Percentiles rank a stretch among this genome's conserved stretches.
These are phyloP conservation scores for Drosophila simulans DNA, from an alignment of 1,140 invertebrate species.

Conservation along the genomic window DNA sequence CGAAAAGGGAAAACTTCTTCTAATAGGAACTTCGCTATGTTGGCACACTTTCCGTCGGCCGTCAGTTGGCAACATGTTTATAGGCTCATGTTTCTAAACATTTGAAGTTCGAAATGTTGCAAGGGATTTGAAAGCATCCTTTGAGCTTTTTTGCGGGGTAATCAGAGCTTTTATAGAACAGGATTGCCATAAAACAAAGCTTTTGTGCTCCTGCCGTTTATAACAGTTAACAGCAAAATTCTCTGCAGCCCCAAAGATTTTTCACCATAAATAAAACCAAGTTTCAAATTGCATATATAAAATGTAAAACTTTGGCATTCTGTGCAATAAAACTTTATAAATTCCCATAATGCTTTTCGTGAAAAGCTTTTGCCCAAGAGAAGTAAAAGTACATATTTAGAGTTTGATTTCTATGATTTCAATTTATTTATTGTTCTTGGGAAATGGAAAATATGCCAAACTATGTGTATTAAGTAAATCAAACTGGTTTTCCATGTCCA, in stretches of 20 bases:
- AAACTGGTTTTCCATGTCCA: background rate
- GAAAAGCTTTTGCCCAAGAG: background rate
- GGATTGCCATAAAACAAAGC: too few relatives aligned
- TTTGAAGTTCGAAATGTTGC: conserved; percentile 25
- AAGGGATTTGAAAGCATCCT: background rate
- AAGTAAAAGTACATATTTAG: too few relatives aligned
- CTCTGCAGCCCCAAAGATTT: background rate
- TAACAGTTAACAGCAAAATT: background rate
- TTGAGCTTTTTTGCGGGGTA: background rate
- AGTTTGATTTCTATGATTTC: too few relatives aligned
- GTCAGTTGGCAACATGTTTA: background rate
- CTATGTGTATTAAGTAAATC: background rate
- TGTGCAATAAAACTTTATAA: background rate
- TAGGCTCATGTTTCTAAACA: conserved; percentile 4
- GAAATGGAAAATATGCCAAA: background rate
- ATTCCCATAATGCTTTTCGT: background rate
- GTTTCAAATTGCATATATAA: conserved; percentile 10
- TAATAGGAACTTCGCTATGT: conserved; percentile 46
- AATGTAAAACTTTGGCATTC: background rate
- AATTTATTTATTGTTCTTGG: background rate
- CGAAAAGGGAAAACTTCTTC: conserved; percentile 43
- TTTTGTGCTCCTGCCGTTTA: background rate
- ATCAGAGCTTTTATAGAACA: background rate
- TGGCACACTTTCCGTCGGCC: conserved; percentile 23
- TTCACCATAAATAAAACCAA: conserved; percentile 35